These are phyloP conservation scores for Ovis aries DNA, from an alignment of 2,113 vertebrate genomes.

Conservation along the genomic window DNA sequence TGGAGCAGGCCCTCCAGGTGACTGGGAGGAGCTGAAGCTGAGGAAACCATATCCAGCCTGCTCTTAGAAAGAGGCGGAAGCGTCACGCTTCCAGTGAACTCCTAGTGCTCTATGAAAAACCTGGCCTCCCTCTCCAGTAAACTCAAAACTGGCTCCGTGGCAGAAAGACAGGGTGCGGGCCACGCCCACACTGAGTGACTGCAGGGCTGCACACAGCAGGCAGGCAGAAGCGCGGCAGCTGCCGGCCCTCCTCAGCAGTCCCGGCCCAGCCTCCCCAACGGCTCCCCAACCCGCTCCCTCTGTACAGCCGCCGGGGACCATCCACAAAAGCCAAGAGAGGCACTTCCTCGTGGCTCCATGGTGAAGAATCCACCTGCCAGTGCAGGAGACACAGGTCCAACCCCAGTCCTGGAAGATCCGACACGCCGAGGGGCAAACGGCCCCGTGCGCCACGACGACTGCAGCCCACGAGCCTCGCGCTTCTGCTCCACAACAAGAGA, in stretches of 20 bases:
- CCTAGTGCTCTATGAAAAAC: neutral
- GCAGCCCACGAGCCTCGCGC: neutral
- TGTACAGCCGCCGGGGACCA: neutral
- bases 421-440: neutral
- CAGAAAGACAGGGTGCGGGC: neutral
- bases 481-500: neutral
- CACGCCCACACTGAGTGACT: rapidly evolving
- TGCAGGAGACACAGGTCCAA: neutral
- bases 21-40: neutral
- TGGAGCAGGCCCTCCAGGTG: neutral
- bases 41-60: neutral
- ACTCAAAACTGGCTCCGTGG: neutral
- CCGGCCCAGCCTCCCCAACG: neutral
- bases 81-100: neutral
- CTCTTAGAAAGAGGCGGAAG: neutral
- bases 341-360: neutral
- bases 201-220: neutral
- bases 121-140: neutral
- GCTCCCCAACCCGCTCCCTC: neutral
- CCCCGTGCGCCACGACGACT: neutral
- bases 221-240: neutral
- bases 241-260: neutral
- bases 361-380: too few species aligned
- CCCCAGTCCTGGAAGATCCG: neutral
- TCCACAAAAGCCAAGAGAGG: neutral